Evolutionary conservation across 2,113 vertebrate species (phyloP).

Genomic region (Dryoscopus gambensis): DNA sequence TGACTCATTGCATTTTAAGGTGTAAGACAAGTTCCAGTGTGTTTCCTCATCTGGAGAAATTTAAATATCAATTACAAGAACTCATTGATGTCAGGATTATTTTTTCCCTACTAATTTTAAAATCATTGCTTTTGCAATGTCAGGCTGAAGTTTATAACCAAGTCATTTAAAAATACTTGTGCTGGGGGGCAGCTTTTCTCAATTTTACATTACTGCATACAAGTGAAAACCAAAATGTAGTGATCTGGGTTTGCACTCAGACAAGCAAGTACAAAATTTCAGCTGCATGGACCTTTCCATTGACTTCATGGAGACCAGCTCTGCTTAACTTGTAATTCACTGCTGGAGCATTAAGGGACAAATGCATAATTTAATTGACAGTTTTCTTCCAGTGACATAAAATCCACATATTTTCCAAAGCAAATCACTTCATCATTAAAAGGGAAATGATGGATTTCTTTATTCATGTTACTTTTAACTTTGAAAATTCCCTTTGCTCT

Average conservation of each 20-base stretch:
- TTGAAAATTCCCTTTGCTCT: background rate
- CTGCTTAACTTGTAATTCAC: background rate
- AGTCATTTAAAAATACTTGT: background rate
- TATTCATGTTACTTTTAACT: background rate
- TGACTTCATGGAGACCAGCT: background rate
- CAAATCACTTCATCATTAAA: background rate
- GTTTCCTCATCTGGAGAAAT: background rate
- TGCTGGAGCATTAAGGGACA: background rate
- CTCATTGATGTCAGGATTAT: background rate
- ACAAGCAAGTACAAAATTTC: background rate
- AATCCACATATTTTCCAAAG: background rate
- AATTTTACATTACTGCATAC: background rate
- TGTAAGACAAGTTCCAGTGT: background rate
- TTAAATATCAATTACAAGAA: conserved; percentile 11
- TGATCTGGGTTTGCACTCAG: background rate
- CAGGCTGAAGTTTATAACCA: background rate
- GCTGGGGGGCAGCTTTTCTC: background rate
- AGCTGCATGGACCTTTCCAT: background rate
- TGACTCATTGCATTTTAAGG: background rate
- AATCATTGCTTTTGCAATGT: background rate
- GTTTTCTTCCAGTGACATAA: background rate
- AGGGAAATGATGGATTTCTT: background rate
- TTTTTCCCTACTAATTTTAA: background rate
- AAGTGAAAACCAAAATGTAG: background rate
- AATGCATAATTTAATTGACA: background rate